Percentiles rank a stretch among this genome's conserved stretches.
Evolutionary conservation across 2,888 invertebrate genomes (phyloP).

Genomic region (Epistrophe eligans): DNA sequence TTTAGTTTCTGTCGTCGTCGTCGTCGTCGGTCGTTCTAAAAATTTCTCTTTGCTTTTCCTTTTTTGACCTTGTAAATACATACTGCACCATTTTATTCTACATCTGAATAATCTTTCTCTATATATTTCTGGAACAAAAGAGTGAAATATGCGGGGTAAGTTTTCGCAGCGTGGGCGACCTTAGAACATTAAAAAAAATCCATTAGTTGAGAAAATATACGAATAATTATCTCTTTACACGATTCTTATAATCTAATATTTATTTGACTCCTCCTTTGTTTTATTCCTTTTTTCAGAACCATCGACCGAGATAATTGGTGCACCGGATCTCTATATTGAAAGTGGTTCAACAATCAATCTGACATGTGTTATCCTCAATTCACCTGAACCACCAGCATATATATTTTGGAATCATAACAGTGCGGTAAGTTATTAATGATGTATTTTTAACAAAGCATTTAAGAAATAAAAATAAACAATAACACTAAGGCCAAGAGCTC

Average conservation of each 20-base stretch:
- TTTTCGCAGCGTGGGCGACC: slow-evolving; percentile 2
- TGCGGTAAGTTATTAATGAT: slow-evolving; percentile 86
- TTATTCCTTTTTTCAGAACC: slow-evolving; percentile 88
- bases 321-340: slow-evolving; percentile 96
- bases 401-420: slow-evolving; percentile 98
- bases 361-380: slow-evolving; percentile 95
- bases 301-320: slow-evolving; percentile 95
- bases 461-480: no score
- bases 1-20: background rate
- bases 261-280: background rate
- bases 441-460: no score
- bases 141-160: background rate
- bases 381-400: slow-evolving; percentile 96
- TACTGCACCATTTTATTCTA: slow-evolving; percentile 1
- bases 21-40: background rate
- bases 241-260: background rate
- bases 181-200: background rate
- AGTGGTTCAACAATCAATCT: slow-evolving; percentile 97
- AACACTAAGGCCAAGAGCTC: no score
- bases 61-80: slow-evolving; percentile 34
- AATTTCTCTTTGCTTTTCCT: background rate
- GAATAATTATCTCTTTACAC: background rate
- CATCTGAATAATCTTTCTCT: slow-evolving; percentile 18
- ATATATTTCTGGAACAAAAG: slow-evolving; percentile 5
- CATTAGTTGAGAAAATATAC: background rate